Conservation (phyloP, 2,888 invertebrate genomes). For the Poecilobothrus nobilitatus region DNA sequence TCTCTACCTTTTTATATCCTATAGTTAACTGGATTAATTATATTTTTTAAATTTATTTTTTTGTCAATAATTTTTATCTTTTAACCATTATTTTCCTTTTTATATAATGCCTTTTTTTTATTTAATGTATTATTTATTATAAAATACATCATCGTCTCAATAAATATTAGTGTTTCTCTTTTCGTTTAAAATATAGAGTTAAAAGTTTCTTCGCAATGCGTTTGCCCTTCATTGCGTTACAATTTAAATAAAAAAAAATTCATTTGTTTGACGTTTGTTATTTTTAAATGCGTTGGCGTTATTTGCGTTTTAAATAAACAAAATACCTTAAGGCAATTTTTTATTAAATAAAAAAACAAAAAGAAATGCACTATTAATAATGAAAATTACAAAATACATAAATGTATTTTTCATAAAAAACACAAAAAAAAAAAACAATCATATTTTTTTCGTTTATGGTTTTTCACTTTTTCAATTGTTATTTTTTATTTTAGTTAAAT, state of each 20-base stretch:
- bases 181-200: neutral
- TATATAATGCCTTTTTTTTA: too few relatives aligned
- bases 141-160: too few relatives aligned
- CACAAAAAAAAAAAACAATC: too few relatives aligned
- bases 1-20: too few relatives aligned
- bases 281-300: neutral
- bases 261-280: neutral
- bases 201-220: neutral
- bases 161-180: neutral
- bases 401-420: neutral
- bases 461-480: too few relatives aligned
- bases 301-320: neutral
- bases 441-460: too few relatives aligned
- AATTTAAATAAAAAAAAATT: neutral
- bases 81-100: too few relatives aligned
- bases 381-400: neutral
- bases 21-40: too few relatives aligned
- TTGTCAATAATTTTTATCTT: too few relatives aligned
- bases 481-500: neutral
- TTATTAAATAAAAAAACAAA: neutral
- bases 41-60: too few relatives aligned
- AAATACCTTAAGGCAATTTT: neutral
- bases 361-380: neutral
- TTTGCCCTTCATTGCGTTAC: neutral
- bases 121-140: too few relatives aligned